phyloP scores from a whole-genome alignment of 2,113 vertebrate genomes.

The Rhodinocichla rosea region DNA sequence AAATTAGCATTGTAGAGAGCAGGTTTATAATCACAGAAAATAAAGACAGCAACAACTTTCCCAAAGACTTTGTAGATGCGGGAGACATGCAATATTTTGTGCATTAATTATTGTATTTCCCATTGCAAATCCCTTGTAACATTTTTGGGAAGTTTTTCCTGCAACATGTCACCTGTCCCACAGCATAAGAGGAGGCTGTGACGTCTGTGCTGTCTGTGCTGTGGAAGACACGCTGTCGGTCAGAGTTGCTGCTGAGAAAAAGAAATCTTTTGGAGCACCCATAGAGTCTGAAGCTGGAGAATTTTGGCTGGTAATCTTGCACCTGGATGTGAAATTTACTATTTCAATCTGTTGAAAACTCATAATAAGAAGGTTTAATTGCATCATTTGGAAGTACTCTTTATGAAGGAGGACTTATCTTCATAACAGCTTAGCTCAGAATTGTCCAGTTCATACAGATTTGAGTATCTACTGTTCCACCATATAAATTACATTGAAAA shows the following conservation, averaged over 20 bases:
- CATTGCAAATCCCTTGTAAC: not conserved
- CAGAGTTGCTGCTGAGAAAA: not conserved
- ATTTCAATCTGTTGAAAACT: not conserved
- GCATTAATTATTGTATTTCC: not conserved
- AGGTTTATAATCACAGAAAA: not conserved
- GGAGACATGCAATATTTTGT: not conserved
- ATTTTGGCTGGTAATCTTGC: not conserved
- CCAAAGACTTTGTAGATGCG: not conserved
- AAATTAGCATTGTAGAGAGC: not conserved
- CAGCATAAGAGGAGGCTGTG: fast-evolving
- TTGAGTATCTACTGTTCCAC: not conserved
- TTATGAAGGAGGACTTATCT: not conserved
- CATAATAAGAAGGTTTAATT: not conserved
- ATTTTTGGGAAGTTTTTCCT: not conserved
- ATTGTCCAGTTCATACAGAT: not conserved
- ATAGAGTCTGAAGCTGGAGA: not conserved
- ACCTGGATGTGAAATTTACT: not conserved
- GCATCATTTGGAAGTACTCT: not conserved
- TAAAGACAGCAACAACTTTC: not conserved
- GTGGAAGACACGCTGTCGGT: fast-evolving
- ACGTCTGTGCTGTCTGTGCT: fast-evolving
- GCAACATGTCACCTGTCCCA: not conserved
- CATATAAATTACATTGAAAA: not conserved
- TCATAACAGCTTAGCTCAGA: not conserved
- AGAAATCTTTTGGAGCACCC: not conserved